Evolutionary conservation across 2,797 vertebrate genomes (phyloP), one percentile per base, ranked within the genome.

Genomic region (Spinus olivaceus): DNA sequence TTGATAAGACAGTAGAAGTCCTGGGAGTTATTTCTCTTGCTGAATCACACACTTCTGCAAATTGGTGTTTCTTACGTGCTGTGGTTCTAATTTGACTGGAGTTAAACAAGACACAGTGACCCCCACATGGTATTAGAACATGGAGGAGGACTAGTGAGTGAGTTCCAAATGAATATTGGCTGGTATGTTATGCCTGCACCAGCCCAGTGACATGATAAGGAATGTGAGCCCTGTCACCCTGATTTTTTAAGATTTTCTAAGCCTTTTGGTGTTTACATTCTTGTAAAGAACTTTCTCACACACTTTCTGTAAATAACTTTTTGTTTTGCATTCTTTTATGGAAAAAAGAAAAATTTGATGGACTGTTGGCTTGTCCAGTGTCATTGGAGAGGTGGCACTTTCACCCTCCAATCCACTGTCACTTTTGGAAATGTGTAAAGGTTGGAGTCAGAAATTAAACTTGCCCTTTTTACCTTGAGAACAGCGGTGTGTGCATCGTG

Each of bases 31-130:
- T 44, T 90, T 61, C 67, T 70, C 71, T 78, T 77, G 37, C 67
- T 76, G 66, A 93, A 80, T 93, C 85, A 86, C 65, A 61, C 39
- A 53, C 72, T 93, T 90, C 74, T 74, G 61, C 60, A 85, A 87
- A 80, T 33, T 54, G 66, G 47, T 70, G 35, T 73, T 88, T 66
- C 35, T n/a, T 49, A 49, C 0, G 0, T 83, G 49, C 72, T 8
- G 2, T 22, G 24, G n/a, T 47, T 92, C 49, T 86, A 14, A 77
- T 94, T 71, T 51, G 70, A 15, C 33, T 51, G 25, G 30, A 82
- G 53, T 69, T 64, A 87, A 81, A 88, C 28, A 81, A 83, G 65
- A 24, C n/a, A 27, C 0, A 1, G 67, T 0, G 16, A 94, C 28
- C 51, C 46, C 53, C 42, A 33, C 28, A 35, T 10, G 6, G 3